phyloP scores from a whole-genome alignment of 92 coral and sea anemone genomes.

The Phenganax subtilis region DNA sequence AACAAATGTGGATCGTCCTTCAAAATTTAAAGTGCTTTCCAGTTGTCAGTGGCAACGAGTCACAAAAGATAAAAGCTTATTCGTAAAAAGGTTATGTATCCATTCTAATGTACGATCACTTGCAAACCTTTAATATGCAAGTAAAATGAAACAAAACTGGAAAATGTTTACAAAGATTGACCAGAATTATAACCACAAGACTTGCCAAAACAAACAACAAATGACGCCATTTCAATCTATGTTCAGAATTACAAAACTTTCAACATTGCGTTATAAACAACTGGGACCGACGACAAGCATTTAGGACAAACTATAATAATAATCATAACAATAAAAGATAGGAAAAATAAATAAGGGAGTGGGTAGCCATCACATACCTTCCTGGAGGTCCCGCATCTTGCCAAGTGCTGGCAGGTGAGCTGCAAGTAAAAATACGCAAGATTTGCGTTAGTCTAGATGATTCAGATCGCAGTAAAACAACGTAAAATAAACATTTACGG shows the following conservation, averaged over 20 bases:
- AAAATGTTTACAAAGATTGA: slow-evolving; percentile 3
- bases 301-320: background rate
- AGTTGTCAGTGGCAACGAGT: slow-evolving; percentile 32
- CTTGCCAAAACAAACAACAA: background rate
- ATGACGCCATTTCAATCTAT: slow-evolving; percentile 11
- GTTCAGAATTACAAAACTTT: background rate
- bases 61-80: background rate
- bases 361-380: slow-evolving; percentile 48
- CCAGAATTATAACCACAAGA: background rate
- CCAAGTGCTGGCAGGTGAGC: slow-evolving; percentile 64
- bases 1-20: background rate
- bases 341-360: slow-evolving; percentile 26
- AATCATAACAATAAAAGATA: slow-evolving; percentile 21
- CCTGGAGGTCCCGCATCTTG: slow-evolving; percentile 78
- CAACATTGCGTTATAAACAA: background rate
- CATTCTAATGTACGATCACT: slow-evolving; percentile 9
- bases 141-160: background rate
- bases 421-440: slow-evolving; percentile 23
- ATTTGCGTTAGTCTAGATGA: background rate
- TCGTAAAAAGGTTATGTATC: background rate
- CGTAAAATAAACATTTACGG: background rate
- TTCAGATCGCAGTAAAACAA: background rate
- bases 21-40: slow-evolving; percentile 6
- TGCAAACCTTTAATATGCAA: background rate
- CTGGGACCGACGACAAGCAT: slow-evolving; percentile 5